Percentiles rank a stretch among this genome's conserved stretches.
Conservation (phyloP, 1,140 invertebrate species). For the Gryllus bimaculatus region DNA sequence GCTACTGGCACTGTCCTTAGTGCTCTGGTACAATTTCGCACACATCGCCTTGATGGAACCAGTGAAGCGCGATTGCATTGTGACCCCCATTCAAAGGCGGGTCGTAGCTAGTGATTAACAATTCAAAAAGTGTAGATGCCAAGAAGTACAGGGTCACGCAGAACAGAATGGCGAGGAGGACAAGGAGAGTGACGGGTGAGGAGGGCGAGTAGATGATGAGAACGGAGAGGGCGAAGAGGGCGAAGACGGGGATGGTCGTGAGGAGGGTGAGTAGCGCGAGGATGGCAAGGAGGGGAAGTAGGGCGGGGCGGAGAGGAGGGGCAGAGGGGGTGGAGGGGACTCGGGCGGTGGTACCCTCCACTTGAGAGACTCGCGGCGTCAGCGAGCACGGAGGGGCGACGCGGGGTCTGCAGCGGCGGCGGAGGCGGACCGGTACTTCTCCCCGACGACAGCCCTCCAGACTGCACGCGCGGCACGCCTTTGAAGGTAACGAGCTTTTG, state of each 20-base stretch:
- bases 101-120: neutral
- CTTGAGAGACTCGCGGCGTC: neutral
- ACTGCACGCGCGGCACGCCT: neutral
- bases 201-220: no score
- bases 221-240: no score
- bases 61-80: no score
- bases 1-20: no score
- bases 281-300: neutral
- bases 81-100: neutral
- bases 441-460: neutral
- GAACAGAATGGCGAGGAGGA: no score
- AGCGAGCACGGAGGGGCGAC: neutral
- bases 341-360: neutral
- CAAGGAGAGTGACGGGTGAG: no score
- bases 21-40: no score
- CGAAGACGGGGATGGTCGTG: no score
- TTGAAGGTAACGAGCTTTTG: conserved; percentile 4
- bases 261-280: no score
- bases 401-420: neutral
- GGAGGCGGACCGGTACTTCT: no score
- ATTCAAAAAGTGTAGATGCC: neutral
- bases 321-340: neutral
- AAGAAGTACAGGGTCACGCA: neutral
- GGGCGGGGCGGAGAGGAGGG: neutral
- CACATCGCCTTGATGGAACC: no score